Evolutionary conservation across 2,888 invertebrate genomes (phyloP).

Genomic region (Oscheius sp.): DNA sequence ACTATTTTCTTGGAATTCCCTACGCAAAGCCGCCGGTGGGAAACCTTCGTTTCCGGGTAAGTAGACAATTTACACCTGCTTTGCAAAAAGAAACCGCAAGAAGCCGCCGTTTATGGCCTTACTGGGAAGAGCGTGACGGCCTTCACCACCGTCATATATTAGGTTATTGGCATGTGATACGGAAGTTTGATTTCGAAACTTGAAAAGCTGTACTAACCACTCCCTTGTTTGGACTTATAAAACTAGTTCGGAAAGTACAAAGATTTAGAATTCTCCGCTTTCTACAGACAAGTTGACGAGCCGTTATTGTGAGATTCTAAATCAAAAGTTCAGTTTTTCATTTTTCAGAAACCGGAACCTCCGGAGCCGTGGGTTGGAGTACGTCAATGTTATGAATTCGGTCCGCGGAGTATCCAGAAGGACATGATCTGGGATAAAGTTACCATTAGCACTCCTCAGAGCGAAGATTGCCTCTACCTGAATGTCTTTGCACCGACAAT

Average conservation of each 20-base stretch:
- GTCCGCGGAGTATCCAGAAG: constrained; percentile 59
- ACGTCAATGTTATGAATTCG: constrained; percentile 49
- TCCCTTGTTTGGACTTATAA: background rate
- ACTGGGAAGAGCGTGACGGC: background rate
- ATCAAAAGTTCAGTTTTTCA: background rate
- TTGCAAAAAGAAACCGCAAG: background rate
- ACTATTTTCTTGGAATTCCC: constrained; percentile 56
- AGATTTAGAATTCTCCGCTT: background rate
- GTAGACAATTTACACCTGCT: constrained; percentile 6
- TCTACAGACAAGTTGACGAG: background rate
- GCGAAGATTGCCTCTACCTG: constrained; percentile 67
- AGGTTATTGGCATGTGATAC: too few species aligned
- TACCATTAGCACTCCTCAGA: constrained; percentile 56
- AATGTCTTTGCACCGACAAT: constrained; percentile 64
- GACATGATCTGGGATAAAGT: constrained; percentile 63
- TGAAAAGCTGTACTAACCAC: background rate
- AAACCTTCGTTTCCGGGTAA: constrained; percentile 54
- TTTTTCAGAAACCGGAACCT: constrained; percentile 56
- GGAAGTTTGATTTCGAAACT: background rate
- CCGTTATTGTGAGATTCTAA: background rate
- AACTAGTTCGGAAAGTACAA: background rate
- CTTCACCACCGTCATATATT: background rate
- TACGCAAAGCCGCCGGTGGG: constrained; percentile 56
- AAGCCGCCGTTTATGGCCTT: background rate
- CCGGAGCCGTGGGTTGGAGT: constrained; percentile 62